Percentiles rank a stretch among this genome's conserved stretches.
These are phyloP conservation scores for Lithophane socia DNA, from an alignment of 2,888 invertebrate genomes.

Conservation along the genomic window DNA sequence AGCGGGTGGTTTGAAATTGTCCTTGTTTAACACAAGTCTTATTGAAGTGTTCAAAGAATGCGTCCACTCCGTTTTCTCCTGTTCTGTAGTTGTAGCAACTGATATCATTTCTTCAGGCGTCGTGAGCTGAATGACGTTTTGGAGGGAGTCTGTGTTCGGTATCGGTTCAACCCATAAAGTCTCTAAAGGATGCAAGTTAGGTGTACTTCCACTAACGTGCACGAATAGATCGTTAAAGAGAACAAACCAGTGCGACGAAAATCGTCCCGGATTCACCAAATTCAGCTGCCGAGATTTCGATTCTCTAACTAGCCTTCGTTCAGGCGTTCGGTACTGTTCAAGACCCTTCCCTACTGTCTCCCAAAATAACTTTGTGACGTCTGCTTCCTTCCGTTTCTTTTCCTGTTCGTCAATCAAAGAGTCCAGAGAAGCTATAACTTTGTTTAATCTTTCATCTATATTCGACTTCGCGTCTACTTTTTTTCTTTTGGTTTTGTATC, in stretches of 20 bases:
- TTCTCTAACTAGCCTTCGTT: constrained; percentile 94
- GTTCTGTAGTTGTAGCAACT: constrained; percentile 92
- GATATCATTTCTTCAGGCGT: constrained; percentile 95
- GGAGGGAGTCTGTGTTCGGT: constrained; percentile 91
- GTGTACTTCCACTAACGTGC: constrained; percentile 93
- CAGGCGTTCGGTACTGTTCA: constrained; percentile 91
- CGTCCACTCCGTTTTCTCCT: constrained; percentile 95
- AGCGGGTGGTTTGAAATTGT: constrained; percentile 92
- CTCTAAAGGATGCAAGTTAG: constrained; percentile 92
- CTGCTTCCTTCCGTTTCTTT: constrained; percentile 91
- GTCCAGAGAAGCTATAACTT: constrained; percentile 91
- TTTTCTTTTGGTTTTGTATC: constrained; percentile 86
- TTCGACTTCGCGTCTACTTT: constrained; percentile 82
- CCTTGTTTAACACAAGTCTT: constrained; percentile 92
- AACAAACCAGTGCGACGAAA: constrained; percentile 95
- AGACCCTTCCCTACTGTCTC: constrained; percentile 92
- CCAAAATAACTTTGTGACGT: constrained; percentile 94
- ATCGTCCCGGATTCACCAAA: constrained; percentile 93
- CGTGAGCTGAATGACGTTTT: constrained; percentile 92
- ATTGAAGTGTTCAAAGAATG: constrained; percentile 94
- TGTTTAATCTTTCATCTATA: constrained; percentile 89
- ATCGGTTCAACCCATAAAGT: constrained; percentile 95
- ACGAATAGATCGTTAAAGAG: constrained; percentile 95
- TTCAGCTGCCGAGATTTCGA: constrained; percentile 93
- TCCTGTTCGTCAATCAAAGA: constrained; percentile 92